phyloP scores from a whole-genome alignment of 2,113 vertebrate genomes.

The Stigmatopora nigra region DNA sequence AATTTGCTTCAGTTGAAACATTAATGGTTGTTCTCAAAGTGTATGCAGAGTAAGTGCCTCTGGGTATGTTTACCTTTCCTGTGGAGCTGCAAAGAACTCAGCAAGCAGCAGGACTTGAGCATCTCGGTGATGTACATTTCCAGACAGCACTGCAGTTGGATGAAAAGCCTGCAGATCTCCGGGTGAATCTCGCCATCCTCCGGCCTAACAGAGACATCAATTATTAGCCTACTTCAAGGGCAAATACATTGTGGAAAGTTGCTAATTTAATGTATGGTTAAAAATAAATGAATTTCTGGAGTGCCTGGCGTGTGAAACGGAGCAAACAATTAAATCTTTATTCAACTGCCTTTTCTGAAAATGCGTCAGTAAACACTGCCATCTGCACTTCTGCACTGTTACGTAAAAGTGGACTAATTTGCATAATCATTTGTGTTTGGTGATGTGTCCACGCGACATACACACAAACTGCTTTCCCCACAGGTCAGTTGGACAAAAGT shows the following conservation, averaged over 20 bases:
- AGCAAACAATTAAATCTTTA: neutral
- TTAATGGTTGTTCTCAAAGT: neutral
- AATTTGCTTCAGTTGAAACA: neutral
- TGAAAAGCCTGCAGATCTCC: constrained; percentile 94
- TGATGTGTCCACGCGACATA: too few relatives aligned
- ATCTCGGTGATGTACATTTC: constrained; percentile 99
- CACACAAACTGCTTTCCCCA: too few relatives aligned
- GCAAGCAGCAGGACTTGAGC: constrained; percentile 93
- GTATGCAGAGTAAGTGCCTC: neutral
- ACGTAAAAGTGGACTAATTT: too few relatives aligned
- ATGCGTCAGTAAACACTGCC: too few relatives aligned
- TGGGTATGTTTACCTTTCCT: constrained; percentile 78
- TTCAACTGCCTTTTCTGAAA: too few relatives aligned
- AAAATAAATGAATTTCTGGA: neutral
- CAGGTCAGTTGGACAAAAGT: too few relatives aligned
- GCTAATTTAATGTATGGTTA: neutral
- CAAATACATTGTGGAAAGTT: neutral
- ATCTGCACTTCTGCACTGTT: too few relatives aligned
- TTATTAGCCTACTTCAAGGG: neutral
- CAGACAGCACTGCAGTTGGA: constrained; percentile 96
- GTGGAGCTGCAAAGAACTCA: constrained; percentile 94
- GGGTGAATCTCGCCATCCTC: constrained; percentile 97
- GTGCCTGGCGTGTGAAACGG: neutral
- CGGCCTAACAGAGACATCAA: constrained; percentile 56
- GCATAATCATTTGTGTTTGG: too few relatives aligned